Base-by-base conservation (phyloP, 2,797 vertebrate genomes). In the Adelosebastes latens region DNA sequence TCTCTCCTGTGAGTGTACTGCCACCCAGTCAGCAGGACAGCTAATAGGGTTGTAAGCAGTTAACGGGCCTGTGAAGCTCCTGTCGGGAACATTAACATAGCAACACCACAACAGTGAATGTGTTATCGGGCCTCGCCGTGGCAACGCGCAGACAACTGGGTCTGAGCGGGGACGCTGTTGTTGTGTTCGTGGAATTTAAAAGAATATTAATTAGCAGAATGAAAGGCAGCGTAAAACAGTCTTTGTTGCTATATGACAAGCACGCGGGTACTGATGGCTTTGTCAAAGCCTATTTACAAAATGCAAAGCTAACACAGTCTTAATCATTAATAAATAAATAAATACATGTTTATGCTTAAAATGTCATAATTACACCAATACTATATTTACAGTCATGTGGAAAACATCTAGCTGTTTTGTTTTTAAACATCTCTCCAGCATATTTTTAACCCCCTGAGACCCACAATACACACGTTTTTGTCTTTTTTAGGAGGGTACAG, bases 191-290 rank as follows among this genome's bases (percentile, higher is more conserved):
- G 32, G 46, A 52, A 82, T 72, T 84, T 29, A 27, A 14, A 71
- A 36, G 75, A 87, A 80, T 84, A 82, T 83, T 85, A 89, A 88
- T 84, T 78, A 82, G 46, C 0, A 67, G 42, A 80, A 60, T 83
- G 61, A 90, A 83, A 88, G 68, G 60, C 62, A 67, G 72, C 46
- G 59, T 72, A 72, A 66, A 83, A 34, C 59, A 20, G 36, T 5
- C 69, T 10, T 53, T 16, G 31, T 64, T 79, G 72, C 77, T 75
- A 34, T 49, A 80, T 66, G 71, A 67, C 58, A 27, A 68, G 42
- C 56, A 66, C 0, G 6, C 18, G 32, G 64, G 10, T 60, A 0
- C 55, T 59, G 29, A 52, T 61, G 58, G 46, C 60, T 78, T 55
- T 84, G 62, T 86, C 36, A 61, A 52, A 80, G 27, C 65, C 13